A percentile compares a stretch with the other conserved stretches of the same genome.
Conservation (phyloP, 23 tunicate species). For the Halocynthia roretzi region DNA sequence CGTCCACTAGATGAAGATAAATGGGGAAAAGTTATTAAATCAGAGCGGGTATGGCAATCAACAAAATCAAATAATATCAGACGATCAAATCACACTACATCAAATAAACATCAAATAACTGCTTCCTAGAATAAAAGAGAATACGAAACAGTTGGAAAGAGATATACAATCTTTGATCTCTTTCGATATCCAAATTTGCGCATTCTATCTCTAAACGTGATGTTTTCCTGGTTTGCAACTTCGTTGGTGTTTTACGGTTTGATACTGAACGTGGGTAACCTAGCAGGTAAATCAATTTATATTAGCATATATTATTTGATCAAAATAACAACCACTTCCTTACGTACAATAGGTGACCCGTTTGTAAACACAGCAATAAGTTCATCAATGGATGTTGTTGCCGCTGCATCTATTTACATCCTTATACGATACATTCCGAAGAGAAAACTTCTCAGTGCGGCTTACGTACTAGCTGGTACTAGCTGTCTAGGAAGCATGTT, state of each 20-base stretch:
- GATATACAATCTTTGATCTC: constrained; percentile 39
- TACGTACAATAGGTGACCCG: constrained; percentile 41
- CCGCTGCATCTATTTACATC: background rate
- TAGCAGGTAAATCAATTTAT: constrained; percentile 30
- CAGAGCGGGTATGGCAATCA: constrained; percentile 13
- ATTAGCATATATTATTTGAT: too few species aligned
- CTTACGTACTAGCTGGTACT: background rate
- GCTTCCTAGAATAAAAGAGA: background rate
- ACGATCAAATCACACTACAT: background rate
- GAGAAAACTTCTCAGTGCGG: background rate
- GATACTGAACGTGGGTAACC: constrained; percentile 55
- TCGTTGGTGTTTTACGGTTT: constrained; percentile 66
- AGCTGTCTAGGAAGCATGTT: constrained; percentile 19
- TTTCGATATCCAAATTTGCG: constrained; percentile 39
- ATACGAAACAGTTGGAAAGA: constrained; percentile 1
- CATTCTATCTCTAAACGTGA: constrained; percentile 33
- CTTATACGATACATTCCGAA: background rate
- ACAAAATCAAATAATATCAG: background rate
- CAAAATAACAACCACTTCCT: too few species aligned
- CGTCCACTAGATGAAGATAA: constrained; percentile 16
- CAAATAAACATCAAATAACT: background rate
- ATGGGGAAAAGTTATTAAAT: constrained; percentile 34
- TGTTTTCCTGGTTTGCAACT: constrained; percentile 44
- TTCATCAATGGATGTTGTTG: constrained; percentile 40
- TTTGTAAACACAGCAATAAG: constrained; percentile 43